Base-by-base conservation (phyloP, 2,888 invertebrate genomes). In the Platynereis dumerilii region DNA sequence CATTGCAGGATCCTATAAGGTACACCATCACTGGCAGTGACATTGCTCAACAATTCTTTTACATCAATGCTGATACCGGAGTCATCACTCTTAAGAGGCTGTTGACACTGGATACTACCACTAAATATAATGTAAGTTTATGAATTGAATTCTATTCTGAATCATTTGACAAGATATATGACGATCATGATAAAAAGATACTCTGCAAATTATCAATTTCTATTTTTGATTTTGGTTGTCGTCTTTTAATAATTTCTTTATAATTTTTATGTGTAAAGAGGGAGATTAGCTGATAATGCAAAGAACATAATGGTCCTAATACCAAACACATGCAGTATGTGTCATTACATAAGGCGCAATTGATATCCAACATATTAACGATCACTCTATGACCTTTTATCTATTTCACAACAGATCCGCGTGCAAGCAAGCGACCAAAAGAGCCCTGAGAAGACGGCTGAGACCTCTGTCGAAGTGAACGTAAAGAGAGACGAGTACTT, bases 31-130 rank as follows among this genome's bases (percentile, higher is more conserved):
- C 69, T 10, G 80, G 80, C 2, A 76, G 79, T 55, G 69, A 66
- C 17, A 65, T 72, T n/a, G 71, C 74, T 1, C 72, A 71, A 5
- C 75, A 76, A 56, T 70, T 67, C 61, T 80, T 80, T 71, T 79
- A 78, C 64, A 69, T 79, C 15, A 75, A 76, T 27, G 76, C 78
- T 48, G 70, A 67, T 39, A 72, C 74, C 15, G 80, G 79, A 1
- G 58, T 73, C 1, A 73, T 78, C 29, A 72, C 70, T 1, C 66
- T 78, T 34, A 76, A 72, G 63, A 57, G 63, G 44, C 74, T 75
- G 39, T 69, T 80, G 26, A 75, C 74, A n/a, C 68, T 69, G 17
- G 74, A 74, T 24, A 71, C 69, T 12, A 52, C 65, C 7, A 62
- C 72, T 26, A 70, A 72, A 66, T 78, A 76, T 58, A 72, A 74